phyloP scores from a whole-genome alignment of 2,797 vertebrate species.

The Paedocypris micromegethes region DNA sequence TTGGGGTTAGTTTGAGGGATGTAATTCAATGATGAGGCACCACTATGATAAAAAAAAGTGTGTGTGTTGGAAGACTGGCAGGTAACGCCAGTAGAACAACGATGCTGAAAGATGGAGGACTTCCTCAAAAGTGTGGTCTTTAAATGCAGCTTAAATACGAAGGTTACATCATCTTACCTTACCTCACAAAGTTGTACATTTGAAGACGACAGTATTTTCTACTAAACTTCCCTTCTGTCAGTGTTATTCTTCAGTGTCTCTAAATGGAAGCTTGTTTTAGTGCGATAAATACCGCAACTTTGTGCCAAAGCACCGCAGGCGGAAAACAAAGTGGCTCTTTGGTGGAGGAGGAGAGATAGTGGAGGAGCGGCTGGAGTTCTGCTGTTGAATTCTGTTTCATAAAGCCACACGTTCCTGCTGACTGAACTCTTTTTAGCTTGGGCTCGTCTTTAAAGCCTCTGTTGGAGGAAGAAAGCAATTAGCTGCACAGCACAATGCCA shows the following conservation, averaged over 20 bases:
- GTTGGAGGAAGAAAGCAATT: slow-evolving; percentile 15
- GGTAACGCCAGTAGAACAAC: not conserved
- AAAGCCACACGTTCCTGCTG: slow-evolving; percentile 2
- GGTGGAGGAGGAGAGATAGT: not conserved
- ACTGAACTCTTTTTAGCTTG: not conserved
- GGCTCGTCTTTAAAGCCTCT: not conserved
- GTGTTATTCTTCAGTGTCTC: slow-evolving; percentile 14
- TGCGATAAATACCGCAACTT: slow-evolving; percentile 36
- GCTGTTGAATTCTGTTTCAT: not conserved
- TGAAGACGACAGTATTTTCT: not conserved
- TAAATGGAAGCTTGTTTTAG: slow-evolving; percentile 29
- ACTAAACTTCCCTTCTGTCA: slow-evolving; percentile 6
- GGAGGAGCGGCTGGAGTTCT: slow-evolving; percentile 1
- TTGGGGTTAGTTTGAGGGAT: too few relatives aligned
- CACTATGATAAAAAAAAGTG: too few relatives aligned
- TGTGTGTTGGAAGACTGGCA: too few relatives aligned
- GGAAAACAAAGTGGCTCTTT: slow-evolving; percentile 28
- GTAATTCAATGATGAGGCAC: too few relatives aligned
- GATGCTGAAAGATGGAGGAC: not conserved
- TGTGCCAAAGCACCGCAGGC: slow-evolving; percentile 22
- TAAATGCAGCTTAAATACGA: too few relatives aligned
- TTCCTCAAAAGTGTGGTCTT: not conserved
- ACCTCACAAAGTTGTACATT: too few relatives aligned
- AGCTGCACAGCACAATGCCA: slow-evolving; percentile 21
- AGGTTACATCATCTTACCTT: too few relatives aligned